Evolutionary conservation across 2,888 invertebrate genomes (phyloP).

Genomic region (Eupelmus urozonus): DNA sequence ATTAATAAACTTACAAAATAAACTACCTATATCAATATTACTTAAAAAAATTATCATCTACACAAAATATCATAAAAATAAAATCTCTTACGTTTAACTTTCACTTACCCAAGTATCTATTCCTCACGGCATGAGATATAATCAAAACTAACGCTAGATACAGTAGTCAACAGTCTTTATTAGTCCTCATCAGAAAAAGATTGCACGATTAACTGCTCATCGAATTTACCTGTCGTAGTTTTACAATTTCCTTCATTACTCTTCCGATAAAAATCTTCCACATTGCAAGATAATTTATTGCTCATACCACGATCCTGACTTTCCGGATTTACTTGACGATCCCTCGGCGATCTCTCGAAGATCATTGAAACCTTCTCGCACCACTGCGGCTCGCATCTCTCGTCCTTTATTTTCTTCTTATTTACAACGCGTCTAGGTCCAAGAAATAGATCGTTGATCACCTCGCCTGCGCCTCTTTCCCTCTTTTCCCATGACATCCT

Average conservation of each 20-base stretch:
- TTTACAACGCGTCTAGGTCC: too few relatives aligned
- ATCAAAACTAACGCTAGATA: neutral
- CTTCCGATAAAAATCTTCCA: neutral
- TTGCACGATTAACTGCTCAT: conserved; percentile 26
- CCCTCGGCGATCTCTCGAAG: too few relatives aligned
- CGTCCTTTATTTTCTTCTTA: neutral
- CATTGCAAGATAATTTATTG: neutral
- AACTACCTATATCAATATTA: too few relatives aligned
- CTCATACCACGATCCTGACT: neutral
- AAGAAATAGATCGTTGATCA: neutral
- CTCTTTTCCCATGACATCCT: too few relatives aligned
- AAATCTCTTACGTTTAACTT: neutral
- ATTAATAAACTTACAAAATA: too few relatives aligned
- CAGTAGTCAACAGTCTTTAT: neutral
- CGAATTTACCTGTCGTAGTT: neutral
- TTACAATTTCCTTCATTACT: neutral
- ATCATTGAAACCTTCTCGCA: too few relatives aligned
- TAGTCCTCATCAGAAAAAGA: conserved; percentile 11
- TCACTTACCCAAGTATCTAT: neutral
- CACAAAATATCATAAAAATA: neutral
- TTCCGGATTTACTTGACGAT: neutral
- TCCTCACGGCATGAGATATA: neutral
- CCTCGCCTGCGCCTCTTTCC: neutral
- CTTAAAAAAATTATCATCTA: neutral
- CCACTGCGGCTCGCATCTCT: neutral